phyloP scores from a whole-genome alignment of 2,113 vertebrate species.

The Nesogale talazaci region DNA sequence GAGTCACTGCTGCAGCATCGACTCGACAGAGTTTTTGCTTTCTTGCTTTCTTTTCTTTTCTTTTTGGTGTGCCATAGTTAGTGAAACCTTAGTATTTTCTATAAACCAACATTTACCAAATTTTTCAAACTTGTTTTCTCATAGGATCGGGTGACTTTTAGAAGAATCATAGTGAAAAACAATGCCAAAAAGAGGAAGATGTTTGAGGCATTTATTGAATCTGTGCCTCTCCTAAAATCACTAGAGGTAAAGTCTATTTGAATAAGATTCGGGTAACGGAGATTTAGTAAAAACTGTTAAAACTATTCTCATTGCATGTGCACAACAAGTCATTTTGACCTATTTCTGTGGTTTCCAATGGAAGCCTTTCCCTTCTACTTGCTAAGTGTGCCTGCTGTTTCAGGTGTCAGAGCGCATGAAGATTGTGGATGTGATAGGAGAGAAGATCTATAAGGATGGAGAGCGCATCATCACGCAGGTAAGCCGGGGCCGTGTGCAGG shows the following conservation, averaged over 20 bases:
- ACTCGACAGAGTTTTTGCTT: too few relatives aligned
- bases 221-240: slow-evolving; percentile 96
- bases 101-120: slow-evolving; percentile 55
- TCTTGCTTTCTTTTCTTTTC: too few relatives aligned
- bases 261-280: neutral
- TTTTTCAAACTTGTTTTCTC: slow-evolving; percentile 79
- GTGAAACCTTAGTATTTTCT: slow-evolving; percentile 26
- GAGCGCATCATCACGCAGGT: slow-evolving; percentile 98
- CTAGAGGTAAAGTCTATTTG: slow-evolving; percentile 92
- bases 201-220: slow-evolving; percentile 96
- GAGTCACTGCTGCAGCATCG: too few relatives aligned
- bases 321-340: slow-evolving; percentile 25
- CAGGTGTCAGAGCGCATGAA: slow-evolving; percentile 97
- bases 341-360: neutral
- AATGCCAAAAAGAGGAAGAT: slow-evolving; percentile 97
- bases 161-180: slow-evolving; percentile 98
- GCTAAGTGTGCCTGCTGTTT: slow-evolving; percentile 43
- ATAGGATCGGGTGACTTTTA: slow-evolving; percentile 97
- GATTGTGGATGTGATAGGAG: slow-evolving; percentile 97
- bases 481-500: slow-evolving; percentile 24
- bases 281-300: neutral
- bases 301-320: neutral
- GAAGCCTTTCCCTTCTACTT: neutral
- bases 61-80: neutral
- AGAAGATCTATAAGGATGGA: slow-evolving; percentile 93